Evolutionary conservation across 1,140 invertebrate species (phyloP), one percentile per base, ranked within the genome.

Genomic region (Magallana angulata): DNA sequence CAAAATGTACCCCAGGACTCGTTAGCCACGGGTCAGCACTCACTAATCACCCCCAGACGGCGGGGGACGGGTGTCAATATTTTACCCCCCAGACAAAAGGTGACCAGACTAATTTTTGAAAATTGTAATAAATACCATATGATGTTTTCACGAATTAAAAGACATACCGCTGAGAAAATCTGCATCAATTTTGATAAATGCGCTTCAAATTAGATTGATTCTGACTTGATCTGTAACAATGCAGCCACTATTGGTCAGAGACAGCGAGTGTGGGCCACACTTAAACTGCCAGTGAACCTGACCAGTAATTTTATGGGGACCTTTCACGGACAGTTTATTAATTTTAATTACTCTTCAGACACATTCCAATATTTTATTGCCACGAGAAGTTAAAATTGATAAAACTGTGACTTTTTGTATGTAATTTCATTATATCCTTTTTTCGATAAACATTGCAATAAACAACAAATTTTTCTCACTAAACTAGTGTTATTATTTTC

Each of bases 51-150:
- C 9, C 24, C 24, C 68, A 36, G 68, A 76, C 68, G 68, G 68
- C 24, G 24, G 68, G 68, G 68, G 24, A 76, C 68, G 68, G 68
- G 68, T 36, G 68, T 76, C 68, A 76, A 76, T 36, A 76, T 76
- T 76, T 76, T 76, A 76, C 68, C 9, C 36, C 30, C 24, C 68
- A 30, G 24, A 18, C 68, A 24, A 76, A 9, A 12, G 24, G 24
- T 76, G 68, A 76, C 68, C 24, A 30, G 68, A 76, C 68, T 76
- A 76, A 76, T 76, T 76, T 76, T 76, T 30, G 68, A 76, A 76
- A 36, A 36, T 76, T 76, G 68, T 76, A 76, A 76, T 76, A 76
- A 76, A 76, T 76, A 76, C 68, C 68, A 76, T 76, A 76, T 76
- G 68, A 76, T 76, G 68, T 76, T 76, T 76, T 76, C 68, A 30